Evolutionary conservation across 2,113 vertebrate species (phyloP).

Genomic region (Herpailurus yagouaroundi): DNA sequence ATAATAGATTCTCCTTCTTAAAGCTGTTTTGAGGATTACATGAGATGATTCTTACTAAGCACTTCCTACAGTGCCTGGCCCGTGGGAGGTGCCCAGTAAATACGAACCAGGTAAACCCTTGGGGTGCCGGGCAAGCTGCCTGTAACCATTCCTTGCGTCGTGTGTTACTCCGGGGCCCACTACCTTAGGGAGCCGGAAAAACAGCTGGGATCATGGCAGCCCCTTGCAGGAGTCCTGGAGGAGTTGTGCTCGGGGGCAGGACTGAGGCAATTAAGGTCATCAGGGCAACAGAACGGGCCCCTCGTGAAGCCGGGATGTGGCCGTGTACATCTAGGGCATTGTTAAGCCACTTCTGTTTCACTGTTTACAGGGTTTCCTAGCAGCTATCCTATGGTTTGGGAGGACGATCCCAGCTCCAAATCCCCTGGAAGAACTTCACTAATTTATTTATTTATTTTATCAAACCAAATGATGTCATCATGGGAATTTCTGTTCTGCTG

Average conservation of each 20-base stretch:
- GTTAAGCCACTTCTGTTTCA: background rate
- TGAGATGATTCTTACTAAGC: background rate
- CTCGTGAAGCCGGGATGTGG: background rate
- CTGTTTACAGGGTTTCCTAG: slow-evolving; percentile 59
- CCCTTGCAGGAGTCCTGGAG: slow-evolving; percentile 2
- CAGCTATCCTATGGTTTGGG: background rate
- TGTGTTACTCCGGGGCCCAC: background rate
- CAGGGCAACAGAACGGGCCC: background rate
- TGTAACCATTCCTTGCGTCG: slow-evolving; percentile 30
- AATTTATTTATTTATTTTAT: slow-evolving; percentile 2
- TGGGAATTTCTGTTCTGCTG: slow-evolving; percentile 53
- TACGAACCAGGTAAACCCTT: slow-evolving; percentile 40
- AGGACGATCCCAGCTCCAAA: background rate
- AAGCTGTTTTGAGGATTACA: background rate
- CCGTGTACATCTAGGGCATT: background rate
- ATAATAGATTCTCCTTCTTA: background rate
- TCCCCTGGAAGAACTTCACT: slow-evolving; percentile 49
- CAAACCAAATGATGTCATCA: slow-evolving; percentile 51
- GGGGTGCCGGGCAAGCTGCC: slow-evolving; percentile 6
- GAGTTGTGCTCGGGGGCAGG: slow-evolving; percentile 20
- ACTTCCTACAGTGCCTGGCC: background rate
- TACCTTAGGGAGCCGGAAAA: slow-evolving; percentile 10
- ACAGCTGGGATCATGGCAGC: slow-evolving; percentile 60
- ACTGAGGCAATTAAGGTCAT: background rate
- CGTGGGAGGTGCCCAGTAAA: slow-evolving; percentile 27